These are phyloP conservation scores for Aethina tumida DNA, from an alignment of 1,140 invertebrate genomes.

Conservation along the genomic window DNA sequence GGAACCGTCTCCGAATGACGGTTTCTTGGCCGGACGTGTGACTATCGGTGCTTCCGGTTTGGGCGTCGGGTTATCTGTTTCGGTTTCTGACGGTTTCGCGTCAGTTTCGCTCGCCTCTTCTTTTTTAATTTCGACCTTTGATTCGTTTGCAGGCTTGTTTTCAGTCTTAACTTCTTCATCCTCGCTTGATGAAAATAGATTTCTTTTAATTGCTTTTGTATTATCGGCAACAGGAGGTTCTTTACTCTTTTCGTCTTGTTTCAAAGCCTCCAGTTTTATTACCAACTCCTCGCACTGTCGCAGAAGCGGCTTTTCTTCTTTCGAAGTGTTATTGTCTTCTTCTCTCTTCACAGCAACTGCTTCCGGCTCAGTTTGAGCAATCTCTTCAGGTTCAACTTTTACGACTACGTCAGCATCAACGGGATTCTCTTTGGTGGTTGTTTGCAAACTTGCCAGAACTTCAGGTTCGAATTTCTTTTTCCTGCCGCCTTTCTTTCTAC, in stretches of 20 bases:
- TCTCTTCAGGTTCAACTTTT: slow-evolving; percentile 8
- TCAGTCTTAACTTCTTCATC: too few relatives aligned
- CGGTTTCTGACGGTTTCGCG: slow-evolving; percentile 2
- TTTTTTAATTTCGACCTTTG: slow-evolving; percentile 25
- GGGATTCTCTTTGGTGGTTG: slow-evolving; percentile 27
- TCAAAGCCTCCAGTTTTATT: slow-evolving; percentile 11
- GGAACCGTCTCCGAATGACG: slow-evolving; percentile 59
- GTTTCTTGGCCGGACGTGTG: slow-evolving; percentile 40
- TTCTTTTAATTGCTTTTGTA: not conserved
- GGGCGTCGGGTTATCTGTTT: slow-evolving; percentile 4
- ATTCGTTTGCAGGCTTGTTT: not conserved
- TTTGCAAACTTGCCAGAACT: slow-evolving; percentile 23
- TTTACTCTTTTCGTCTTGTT: not conserved
- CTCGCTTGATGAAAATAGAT: not conserved
- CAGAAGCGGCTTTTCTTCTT: slow-evolving; percentile 13
- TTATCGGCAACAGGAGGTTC: not conserved
- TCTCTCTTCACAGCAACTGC: slow-evolving; percentile 5
- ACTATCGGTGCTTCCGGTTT: slow-evolving; percentile 11
- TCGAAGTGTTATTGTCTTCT: slow-evolving; percentile 9
- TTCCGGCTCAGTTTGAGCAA: not conserved
- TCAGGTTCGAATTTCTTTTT: slow-evolving; percentile 36
- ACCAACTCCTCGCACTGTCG: slow-evolving; percentile 18
- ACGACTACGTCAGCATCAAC: slow-evolving; percentile 10
- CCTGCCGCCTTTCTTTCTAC: slow-evolving; percentile 43
- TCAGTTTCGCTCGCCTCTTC: slow-evolving; percentile 19